Conservation (phyloP, 2,888 invertebrate species). For the Therioaphis trifolii region DNA sequence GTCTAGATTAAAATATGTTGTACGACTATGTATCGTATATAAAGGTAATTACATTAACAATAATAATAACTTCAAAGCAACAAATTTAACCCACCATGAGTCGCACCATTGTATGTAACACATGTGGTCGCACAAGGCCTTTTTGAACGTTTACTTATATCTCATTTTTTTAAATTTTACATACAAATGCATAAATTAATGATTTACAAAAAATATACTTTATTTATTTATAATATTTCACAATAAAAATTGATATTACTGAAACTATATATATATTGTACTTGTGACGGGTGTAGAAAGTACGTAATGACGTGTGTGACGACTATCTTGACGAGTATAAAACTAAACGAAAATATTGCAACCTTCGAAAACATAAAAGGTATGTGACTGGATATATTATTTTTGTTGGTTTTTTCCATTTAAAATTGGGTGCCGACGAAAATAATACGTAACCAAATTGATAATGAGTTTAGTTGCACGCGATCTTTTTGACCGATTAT, state of each 20-base stretch:
- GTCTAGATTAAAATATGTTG: no score
- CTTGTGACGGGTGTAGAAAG: no score
- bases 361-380: conserved; percentile 19
- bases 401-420: neutral
- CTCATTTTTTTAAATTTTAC: neutral
- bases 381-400: no score
- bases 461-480: neutral
- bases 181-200: neutral
- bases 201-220: neutral
- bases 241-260: no score
- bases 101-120: conserved; percentile 3
- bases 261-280: no score
- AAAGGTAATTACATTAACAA: no score
- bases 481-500: neutral
- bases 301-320: conserved; percentile 10
- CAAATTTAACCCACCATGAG: neutral
- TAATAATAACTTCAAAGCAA: no score
- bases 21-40: no score
- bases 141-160: conserved; percentile 18
- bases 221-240: no score
- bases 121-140: conserved; percentile 18
- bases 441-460: conserved; percentile 1
- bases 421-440: neutral
- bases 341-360: conserved; percentile 30
- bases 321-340: conserved; percentile 15